Conservation (phyloP, 2,113 vertebrate species). For the Oreochromis niloticus region DNA sequence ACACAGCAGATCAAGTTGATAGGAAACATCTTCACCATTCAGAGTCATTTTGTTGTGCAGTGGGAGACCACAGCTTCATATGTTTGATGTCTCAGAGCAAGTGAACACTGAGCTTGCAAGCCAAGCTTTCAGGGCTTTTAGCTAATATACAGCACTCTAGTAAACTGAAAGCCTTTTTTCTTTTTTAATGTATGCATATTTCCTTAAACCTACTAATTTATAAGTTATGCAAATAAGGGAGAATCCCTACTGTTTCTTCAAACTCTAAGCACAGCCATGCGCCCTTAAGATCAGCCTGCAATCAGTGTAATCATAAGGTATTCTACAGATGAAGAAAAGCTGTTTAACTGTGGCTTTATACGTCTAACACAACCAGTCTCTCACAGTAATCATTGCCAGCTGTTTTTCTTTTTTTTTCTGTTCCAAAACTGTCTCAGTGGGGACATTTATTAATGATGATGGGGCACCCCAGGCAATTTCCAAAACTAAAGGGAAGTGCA, state of each 20-base stretch:
- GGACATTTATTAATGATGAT: slow-evolving; percentile 53
- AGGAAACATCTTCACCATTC: slow-evolving; percentile 2
- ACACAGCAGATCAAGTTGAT: background rate
- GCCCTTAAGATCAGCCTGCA: background rate
- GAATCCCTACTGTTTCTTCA: background rate
- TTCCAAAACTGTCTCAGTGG: slow-evolving; percentile 22
- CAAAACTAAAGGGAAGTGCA: slow-evolving; percentile 48
- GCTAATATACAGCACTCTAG: background rate
- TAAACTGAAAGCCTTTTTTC: background rate
- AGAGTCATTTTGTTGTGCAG: background rate
- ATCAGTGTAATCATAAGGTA: background rate
- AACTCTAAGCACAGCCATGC: background rate
- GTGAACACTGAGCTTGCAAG: background rate
- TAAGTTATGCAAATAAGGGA: background rate
- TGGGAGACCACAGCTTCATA: background rate
- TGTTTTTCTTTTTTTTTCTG: slow-evolving; percentile 4
- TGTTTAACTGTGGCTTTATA: background rate
- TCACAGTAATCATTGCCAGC: slow-evolving; percentile 11
- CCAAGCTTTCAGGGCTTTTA: background rate
- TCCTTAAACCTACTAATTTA: background rate
- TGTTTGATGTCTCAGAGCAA: background rate
- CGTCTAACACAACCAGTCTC: background rate
- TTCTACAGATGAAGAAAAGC: background rate
- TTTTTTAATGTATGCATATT: background rate
- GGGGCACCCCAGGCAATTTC: slow-evolving; percentile 52